Evolutionary conservation across 2,113 vertebrate genomes (phyloP), one percentile per base, ranked within the genome.

Genomic region (Porphyrio hochstetteri): DNA sequence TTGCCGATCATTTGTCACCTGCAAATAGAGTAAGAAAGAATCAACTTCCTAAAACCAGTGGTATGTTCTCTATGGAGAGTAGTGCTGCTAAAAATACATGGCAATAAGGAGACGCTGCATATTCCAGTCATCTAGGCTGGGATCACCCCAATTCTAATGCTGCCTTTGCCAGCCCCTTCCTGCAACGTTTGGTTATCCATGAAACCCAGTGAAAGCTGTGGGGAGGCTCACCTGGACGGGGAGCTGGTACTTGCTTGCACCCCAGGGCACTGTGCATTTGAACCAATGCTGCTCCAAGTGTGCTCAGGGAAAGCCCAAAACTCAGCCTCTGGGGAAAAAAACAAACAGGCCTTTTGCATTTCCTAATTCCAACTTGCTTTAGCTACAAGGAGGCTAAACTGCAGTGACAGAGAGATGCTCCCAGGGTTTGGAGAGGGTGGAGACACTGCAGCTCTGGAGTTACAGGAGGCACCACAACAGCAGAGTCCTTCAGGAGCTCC

Each of bases 21-120:
- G 65, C 65, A 89, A 91, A 75, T 84, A 86, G n/a, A 76, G 7
- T 75, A 87, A 69, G 92, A 95, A 90, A 82, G 44, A 94, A 79
- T 59, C 31, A 57, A 24, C 74, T 68, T 88, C n/a, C 48, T 90
- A 59, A 89, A 88, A 72, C 2, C 36, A 90, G 28, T 21, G 40
- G 13, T 29, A 24, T 5, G 3, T n/a, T 76, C 42, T 42, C 16
- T 52, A 31, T 10, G 44, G 69, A 70, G 68, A 78, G 13, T 40
- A 29, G 18, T 10, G 40, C 23, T 61, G 53, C 77, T 93, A 95
- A 94, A 94, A 94, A 84, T 79, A 75, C 5, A 27, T 4, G 13
- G 33, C 72, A 83, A 23, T 71, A 53, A 84, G 18, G 29, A 71
- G 86, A 78, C 36, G 12, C 56, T 18, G 7, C 4, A 9, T 18